Base-by-base conservation (phyloP, 2,797 vertebrate genomes). In the Pseudochirops corinnae region DNA sequence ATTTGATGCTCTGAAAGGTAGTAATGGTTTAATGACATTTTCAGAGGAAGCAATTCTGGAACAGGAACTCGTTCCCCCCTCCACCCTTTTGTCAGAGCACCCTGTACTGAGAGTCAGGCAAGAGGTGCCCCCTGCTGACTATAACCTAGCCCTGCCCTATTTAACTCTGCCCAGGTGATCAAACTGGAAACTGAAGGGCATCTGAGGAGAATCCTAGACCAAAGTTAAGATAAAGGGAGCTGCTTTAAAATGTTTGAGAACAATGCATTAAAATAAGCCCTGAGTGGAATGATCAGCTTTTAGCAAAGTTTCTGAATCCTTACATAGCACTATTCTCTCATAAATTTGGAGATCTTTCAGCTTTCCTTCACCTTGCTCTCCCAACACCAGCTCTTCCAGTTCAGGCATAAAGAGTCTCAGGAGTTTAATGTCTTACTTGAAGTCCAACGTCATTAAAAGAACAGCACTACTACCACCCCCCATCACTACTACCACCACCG, bases 11-110 rank as follows among this genome's bases (percentile, higher is more conserved):
- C 97, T 97, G 96, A 97, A 98, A 98, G 97, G 98, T 95, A 98
- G 98, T 98, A 98, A 98, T 98, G 98, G 98, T 97, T 98, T 98
- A 99, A 99, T 96, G 97, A 98, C 98, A 97, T 98, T 98, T 98
- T 97, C 98, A 98, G 98, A 98, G 98, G 98, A 99, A 98, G 98
- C 98, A 98, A 98, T 98, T 98, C 97, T 97, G 92, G 92, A 98
- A 97, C 90, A 98, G 97, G 97, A 98, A 94, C 97, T 97, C 93
- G 96, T 26, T 96, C 93, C 94, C 93, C 96, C 62, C 92, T 96
- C 93, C 57, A 96, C 91, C 91, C 97, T 98, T 98, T 98, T 97
- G 97, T 97, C 96, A 96, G 53, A 94, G 52, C 60, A 82, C 55
- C 93, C 57, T 56, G 87, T 56, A 96, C 11, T n/a, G 31, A 91